Base-by-base conservation (phyloP, 2,113 vertebrate genomes). In the Dicrurus megarhynchus region DNA sequence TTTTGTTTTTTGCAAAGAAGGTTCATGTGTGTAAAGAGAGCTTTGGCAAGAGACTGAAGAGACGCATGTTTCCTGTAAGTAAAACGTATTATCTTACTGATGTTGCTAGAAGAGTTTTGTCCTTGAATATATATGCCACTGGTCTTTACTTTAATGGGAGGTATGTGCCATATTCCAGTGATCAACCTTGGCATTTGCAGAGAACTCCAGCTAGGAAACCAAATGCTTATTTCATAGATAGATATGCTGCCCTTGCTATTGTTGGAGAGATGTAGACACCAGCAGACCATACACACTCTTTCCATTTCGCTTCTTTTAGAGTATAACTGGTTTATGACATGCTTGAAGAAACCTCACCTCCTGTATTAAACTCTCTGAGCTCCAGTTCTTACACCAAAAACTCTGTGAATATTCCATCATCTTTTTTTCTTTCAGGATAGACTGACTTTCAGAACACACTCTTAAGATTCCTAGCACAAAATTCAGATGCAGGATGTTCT, bases 201-300 rank as follows among this genome's bases (percentile, higher is more conserved):
- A 92, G 80, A 92, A 52, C 64, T 93, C 89, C 91, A 93, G 64
- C 73, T 67, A 95, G 56, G 83, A 93, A 90, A 92, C 86, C 89
- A 95, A 96, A 93, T 70, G 91, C 37, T 92, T 91, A 59, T 85
- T 93, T 90, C 52, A 52, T 26, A 84, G 68, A 33, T 10, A 8
- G 67, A 28, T 10, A 8, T 22, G 33, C 42, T 83, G 68, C 23
- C 46, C 20, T 67, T 86, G n/a, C 46, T 80, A 15, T 13, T 76
- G 65, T 30, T 81, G 60, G 21, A 90, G 63, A 69, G 46, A 89
- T 63, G 52, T 41, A 75, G 55, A 84, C 42, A 91, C 56, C 32
- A 85, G 69, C 53, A 96, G 52, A 91, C 13, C 41, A 44, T 11
- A 52, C 3, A 42, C 2, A 8, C 3, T 46, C 23, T 52, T 84